These are phyloP conservation scores for Mythimna lalbum DNA, from an alignment of 2,888 invertebrate species.

Conservation along the genomic window DNA sequence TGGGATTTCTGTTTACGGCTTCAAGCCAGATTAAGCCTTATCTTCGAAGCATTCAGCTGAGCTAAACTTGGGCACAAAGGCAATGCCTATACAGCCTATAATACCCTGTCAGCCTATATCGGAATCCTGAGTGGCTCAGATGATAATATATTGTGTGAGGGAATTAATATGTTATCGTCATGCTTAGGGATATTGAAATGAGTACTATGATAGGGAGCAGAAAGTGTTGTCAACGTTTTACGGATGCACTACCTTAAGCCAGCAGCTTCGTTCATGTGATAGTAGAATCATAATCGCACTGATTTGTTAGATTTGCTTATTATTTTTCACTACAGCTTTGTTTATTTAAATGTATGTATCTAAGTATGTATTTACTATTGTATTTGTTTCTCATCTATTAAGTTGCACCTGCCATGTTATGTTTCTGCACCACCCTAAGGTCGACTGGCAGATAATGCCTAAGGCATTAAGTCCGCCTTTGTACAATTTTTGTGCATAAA, in stretches of 20 bases:
- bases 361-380: too few relatives aligned
- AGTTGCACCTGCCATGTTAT: too few relatives aligned
- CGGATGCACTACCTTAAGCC: background rate
- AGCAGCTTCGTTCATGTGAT: too few relatives aligned
- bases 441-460: too few relatives aligned
- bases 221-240: background rate
- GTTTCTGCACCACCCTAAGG: too few relatives aligned
- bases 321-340: too few relatives aligned
- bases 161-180: background rate
- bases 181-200: background rate
- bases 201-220: background rate
- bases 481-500: too few relatives aligned
- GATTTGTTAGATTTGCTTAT: too few relatives aligned
- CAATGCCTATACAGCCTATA: slow-evolving; percentile 19
- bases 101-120: slow-evolving; percentile 22
- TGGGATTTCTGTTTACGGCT: background rate
- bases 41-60: slow-evolving; percentile 29
- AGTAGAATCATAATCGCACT: too few relatives aligned
- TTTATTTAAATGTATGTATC: too few relatives aligned
- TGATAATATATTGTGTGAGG: slow-evolving; percentile 31
- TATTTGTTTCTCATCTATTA: too few relatives aligned
- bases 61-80: slow-evolving; percentile 20
- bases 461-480: too few relatives aligned
- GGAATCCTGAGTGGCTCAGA: slow-evolving; percentile 13
- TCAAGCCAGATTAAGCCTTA: slow-evolving; percentile 42